A percentile compares a stretch with the other conserved stretches of the same genome.
phyloP scores from a whole-genome alignment of 30 jellyfish, hydroid and myxozoan species.

The Hydra vulgaris region DNA sequence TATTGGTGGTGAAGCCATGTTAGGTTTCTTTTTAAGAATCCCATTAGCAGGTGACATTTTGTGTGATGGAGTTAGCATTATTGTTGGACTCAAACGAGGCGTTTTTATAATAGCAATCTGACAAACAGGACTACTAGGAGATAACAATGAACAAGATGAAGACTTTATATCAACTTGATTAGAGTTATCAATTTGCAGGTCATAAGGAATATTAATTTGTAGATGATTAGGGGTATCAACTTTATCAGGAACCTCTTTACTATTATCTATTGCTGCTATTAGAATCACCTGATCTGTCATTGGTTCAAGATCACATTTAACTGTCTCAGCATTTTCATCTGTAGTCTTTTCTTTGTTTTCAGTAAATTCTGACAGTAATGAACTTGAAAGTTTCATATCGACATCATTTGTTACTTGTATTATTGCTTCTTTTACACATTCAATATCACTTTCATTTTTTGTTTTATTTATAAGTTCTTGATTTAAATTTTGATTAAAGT shows the following conservation, averaged over 20 bases:
- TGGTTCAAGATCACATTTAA: too few species aligned
- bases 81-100: slow-evolving; percentile 1
- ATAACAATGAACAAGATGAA: background rate
- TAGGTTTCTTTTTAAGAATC: slow-evolving; percentile 45
- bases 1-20: slow-evolving; percentile 62
- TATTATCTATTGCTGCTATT: too few species aligned
- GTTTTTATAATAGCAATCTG: background rate
- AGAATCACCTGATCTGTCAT: too few species aligned
- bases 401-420: background rate
- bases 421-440: background rate
- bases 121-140: background rate
- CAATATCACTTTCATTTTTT: background rate
- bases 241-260: too few species aligned
- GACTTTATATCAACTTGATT: background rate
- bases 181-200: background rate
- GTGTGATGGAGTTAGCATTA: slow-evolving; percentile 24
- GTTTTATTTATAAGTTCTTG: background rate
- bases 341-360: background rate
- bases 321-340: background rate
- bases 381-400: too few species aligned
- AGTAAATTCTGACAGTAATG: background rate
- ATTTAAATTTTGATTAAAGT: slow-evolving; percentile 11
- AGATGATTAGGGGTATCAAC: too few species aligned
- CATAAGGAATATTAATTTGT: background rate
- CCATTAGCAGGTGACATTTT: slow-evolving; percentile 62